phyloP scores from a whole-genome alignment of 2,797 vertebrate genomes.

The Eremophila alpestris region DNA sequence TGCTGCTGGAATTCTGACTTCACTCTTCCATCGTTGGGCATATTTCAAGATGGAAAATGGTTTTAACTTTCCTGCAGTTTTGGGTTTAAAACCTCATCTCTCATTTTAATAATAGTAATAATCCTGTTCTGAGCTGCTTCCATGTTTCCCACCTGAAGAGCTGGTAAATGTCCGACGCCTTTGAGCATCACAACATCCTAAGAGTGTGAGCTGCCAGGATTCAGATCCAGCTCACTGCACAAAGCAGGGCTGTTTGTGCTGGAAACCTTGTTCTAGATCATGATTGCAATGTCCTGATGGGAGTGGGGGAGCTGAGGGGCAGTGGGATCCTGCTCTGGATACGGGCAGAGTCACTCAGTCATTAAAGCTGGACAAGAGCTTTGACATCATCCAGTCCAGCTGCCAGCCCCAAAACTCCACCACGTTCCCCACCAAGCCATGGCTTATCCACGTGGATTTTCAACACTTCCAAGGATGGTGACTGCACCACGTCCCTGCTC shows the following conservation, averaged over 20 bases:
- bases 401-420: not conserved
- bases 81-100: conserved; percentile 3
- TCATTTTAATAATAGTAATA: conserved; percentile 5
- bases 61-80: not conserved
- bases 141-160: not conserved
- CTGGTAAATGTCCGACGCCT: not conserved
- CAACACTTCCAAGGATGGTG: no score
- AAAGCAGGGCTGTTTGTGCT: not conserved
- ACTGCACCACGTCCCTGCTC: not conserved
- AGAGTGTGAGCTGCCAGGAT: not conserved
- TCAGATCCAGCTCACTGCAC: not conserved
- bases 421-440: rapidly evolving
- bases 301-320: not conserved
- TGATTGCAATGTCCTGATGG: not conserved
- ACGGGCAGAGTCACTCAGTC: not conserved
- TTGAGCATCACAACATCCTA: not conserved
- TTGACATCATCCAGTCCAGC: not conserved
- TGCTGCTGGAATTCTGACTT: not conserved
- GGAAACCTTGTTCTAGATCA: not conserved
- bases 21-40: rapidly evolving
- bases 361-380: not conserved
- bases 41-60: not conserved
- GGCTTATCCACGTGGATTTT: not conserved
- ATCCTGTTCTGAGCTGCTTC: not conserved
- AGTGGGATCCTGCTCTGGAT: rapidly evolving